Conservation (phyloP, 2,888 invertebrate species). For the Nomada lathburiana region DNA sequence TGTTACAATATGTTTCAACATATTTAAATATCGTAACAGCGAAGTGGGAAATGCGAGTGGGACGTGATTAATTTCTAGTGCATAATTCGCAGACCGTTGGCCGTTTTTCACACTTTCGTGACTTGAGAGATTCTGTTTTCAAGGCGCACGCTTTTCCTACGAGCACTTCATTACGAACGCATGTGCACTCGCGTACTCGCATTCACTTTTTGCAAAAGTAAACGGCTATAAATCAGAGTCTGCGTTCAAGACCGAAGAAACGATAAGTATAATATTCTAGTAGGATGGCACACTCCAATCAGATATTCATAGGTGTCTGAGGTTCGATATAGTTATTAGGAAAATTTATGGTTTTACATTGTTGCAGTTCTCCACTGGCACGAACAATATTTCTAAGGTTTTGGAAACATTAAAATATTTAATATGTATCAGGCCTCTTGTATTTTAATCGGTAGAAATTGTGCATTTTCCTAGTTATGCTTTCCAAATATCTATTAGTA, state of each 20-base stretch:
- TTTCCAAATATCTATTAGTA: too few relatives aligned
- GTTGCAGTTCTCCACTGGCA: background rate
- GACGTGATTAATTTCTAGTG: background rate
- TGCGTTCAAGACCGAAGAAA: slow-evolving; percentile 12
- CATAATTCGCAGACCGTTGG: slow-evolving; percentile 11
- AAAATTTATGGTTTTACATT: slow-evolving; percentile 1
- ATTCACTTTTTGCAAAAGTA: slow-evolving; percentile 14
- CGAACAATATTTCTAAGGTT: background rate
- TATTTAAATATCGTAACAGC: background rate
- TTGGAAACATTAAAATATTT: background rate
- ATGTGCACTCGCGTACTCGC: background rate
- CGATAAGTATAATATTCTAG: slow-evolving; percentile 12
- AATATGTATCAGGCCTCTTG: too few relatives aligned
- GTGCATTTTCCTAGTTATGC: too few relatives aligned
- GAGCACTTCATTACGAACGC: background rate
- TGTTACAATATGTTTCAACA: background rate
- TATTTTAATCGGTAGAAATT: too few relatives aligned
- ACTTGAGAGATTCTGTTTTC: slow-evolving; percentile 1
- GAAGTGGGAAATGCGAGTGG: background rate
- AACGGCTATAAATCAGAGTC: slow-evolving; percentile 10
- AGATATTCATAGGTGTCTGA: background rate
- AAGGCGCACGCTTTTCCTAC: slow-evolving; percentile 10
- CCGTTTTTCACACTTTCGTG: slow-evolving; percentile 31
- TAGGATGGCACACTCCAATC: background rate
- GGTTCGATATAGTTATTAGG: background rate